phyloP scores from a whole-genome alignment of 2,888 invertebrate species.

The Allophyes oxyacanthae region DNA sequence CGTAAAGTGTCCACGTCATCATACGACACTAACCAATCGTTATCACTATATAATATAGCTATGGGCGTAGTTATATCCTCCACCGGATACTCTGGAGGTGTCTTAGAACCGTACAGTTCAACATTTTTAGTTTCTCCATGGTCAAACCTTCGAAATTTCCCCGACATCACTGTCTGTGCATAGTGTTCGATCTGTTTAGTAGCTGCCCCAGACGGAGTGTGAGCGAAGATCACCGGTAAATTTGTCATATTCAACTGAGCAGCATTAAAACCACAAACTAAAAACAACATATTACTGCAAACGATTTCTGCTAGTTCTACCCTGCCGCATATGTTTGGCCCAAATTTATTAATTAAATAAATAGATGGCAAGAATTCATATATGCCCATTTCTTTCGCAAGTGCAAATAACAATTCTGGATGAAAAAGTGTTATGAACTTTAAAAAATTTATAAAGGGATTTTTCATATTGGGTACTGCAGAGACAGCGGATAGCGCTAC shows the following conservation, averaged over 20 bases:
- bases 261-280: slow-evolving; percentile 40
- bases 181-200: slow-evolving; percentile 74
- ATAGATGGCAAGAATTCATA: slow-evolving; percentile 37
- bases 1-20: slow-evolving; percentile 32
- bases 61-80: slow-evolving; percentile 54
- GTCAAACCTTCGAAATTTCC: slow-evolving; percentile 55
- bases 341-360: slow-evolving; percentile 25
- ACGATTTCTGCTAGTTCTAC: slow-evolving; percentile 32
- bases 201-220: slow-evolving; percentile 75
- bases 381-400: slow-evolving; percentile 28
- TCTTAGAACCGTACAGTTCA: slow-evolving; percentile 18
- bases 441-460: slow-evolving; percentile 40
- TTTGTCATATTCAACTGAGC: slow-evolving; percentile 41
- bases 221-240: slow-evolving; percentile 47
- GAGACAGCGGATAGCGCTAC: slow-evolving; percentile 64
- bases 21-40: slow-evolving; percentile 52
- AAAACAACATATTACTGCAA: slow-evolving; percentile 41
- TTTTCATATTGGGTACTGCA: slow-evolving; percentile 57
- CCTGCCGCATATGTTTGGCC: slow-evolving; percentile 28
- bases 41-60: slow-evolving; percentile 52
- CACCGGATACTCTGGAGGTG: slow-evolving; percentile 56
- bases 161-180: slow-evolving; percentile 50
- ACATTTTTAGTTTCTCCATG: slow-evolving; percentile 43
- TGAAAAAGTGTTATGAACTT: slow-evolving; percentile 35
- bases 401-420: slow-evolving; percentile 32